These are phyloP conservation scores for Caranx melampygus DNA, from an alignment of 2,113 vertebrate species.

Conservation along the genomic window DNA sequence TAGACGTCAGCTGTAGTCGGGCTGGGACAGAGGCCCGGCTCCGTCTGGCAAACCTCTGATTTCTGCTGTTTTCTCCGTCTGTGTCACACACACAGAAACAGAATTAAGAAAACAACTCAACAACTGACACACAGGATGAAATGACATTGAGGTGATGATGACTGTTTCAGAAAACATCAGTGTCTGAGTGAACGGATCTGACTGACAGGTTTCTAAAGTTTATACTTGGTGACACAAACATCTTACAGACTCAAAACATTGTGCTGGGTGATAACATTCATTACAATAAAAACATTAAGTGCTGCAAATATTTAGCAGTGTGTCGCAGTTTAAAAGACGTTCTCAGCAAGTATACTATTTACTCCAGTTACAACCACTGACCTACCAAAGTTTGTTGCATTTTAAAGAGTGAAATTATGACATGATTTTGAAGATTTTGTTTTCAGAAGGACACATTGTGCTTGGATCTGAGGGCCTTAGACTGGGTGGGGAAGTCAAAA, in stretches of 20 bases:
- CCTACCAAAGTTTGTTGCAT: background rate
- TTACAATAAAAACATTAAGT: background rate
- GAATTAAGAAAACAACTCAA: background rate
- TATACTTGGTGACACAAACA: too few relatives aligned
- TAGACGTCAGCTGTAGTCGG: constrained; percentile 87
- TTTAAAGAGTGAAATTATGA: background rate
- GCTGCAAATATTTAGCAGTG: background rate
- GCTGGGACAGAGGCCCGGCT: constrained; percentile 77
- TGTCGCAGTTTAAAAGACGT: background rate
- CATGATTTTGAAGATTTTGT: background rate
- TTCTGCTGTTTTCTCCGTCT: constrained; percentile 81
- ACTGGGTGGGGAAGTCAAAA: background rate
- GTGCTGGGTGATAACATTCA: background rate
- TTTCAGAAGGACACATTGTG: background rate
- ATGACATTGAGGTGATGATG: background rate
- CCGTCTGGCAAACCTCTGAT: constrained; percentile 78
- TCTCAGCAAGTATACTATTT: background rate
- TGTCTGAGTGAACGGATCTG: background rate
- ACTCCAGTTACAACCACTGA: background rate
- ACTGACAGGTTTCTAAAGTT: background rate
- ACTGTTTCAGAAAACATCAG: background rate
- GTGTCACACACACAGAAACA: constrained; percentile 18
- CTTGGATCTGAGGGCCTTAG: background rate
- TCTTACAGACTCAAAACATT: background rate
- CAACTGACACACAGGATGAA: background rate